A percentile compares a stretch with the other conserved stretches of the same genome.
Evolutionary conservation across 2,888 invertebrate genomes (phyloP).

Genomic region (Drosophila cognata): DNA sequence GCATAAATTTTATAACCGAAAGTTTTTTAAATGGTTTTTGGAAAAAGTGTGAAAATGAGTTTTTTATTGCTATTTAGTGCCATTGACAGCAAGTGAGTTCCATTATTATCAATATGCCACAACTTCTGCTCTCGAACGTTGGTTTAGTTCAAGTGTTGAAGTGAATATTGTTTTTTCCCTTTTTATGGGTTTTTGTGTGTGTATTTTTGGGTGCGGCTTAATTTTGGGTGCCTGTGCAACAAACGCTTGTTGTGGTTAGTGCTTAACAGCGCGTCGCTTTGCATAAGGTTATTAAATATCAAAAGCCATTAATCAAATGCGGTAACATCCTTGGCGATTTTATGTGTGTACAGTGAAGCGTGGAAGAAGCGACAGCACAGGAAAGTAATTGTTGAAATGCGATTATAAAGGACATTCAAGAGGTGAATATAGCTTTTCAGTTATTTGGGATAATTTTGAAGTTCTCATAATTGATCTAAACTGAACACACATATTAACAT

Average conservation of each 20-base stretch:
- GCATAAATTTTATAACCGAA: conserved; percentile 1
- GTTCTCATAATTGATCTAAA: too few relatives aligned
- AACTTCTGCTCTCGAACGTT: neutral
- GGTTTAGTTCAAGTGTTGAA: neutral
- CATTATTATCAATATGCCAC: conserved; percentile 7
- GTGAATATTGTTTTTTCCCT: neutral
- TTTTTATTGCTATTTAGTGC: conserved; percentile 4
- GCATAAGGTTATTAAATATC: conserved; percentile 58
- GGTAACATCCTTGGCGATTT: conserved; percentile 4
- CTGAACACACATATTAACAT: too few relatives aligned
- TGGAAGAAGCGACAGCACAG: neutral
- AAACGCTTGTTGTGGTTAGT: conserved; percentile 3
- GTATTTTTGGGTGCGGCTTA: neutral
- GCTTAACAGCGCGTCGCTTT: conserved; percentile 32
- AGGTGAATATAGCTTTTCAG: neutral
- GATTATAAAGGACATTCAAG: neutral
- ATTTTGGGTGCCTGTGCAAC: neutral
- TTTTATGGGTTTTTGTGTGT: neutral
- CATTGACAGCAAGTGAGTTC: neutral
- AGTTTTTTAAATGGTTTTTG: too few relatives aligned
- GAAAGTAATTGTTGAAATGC: neutral
- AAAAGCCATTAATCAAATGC: conserved; percentile 64
- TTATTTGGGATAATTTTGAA: neutral
- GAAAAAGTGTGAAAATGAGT: neutral
- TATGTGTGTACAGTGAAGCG: conserved; percentile 3